These are phyloP conservation scores for Theonella swinhoei DNA, from an alignment of 37 sponge, comb jelly and placozoan species.

Conservation along the genomic window DNA sequence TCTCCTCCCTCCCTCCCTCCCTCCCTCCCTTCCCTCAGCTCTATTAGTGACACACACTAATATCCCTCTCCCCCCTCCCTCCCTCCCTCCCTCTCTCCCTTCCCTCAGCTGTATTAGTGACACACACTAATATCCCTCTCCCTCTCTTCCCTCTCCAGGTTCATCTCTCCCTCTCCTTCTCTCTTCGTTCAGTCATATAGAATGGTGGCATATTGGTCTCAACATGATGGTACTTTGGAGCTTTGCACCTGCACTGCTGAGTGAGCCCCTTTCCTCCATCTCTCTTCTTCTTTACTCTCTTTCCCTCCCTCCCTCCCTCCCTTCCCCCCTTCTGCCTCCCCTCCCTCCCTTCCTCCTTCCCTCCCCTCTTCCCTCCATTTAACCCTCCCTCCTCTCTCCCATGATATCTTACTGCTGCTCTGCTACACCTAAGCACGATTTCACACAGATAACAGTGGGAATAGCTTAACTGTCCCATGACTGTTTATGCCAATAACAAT, in stretches of 20 bases:
- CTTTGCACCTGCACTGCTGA: constrained; percentile 44
- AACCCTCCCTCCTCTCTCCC: too few species aligned
- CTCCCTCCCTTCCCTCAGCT: too few species aligned
- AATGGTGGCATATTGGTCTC: constrained; percentile 60
- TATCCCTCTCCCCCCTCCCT: too few species aligned
- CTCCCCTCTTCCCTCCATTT: too few species aligned
- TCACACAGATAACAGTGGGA: too few species aligned
- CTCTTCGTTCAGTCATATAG: constrained; percentile 67
- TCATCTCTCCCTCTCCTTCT: constrained; percentile 39
- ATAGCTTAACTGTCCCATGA: neutral
- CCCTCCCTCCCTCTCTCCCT: neutral
- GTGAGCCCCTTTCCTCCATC: constrained; percentile 13
- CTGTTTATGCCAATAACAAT: neutral
- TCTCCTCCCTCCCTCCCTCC: too few species aligned
- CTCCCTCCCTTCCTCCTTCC: too few species aligned
- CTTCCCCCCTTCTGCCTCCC: too few species aligned
- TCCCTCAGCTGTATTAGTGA: neutral
- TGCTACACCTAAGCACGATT: too few species aligned
- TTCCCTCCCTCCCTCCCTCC: neutral
- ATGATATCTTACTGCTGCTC: too few species aligned
- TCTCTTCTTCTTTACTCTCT: too few species aligned
- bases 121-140: neutral
- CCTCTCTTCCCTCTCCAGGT: constrained; percentile 8
- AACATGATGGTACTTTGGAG: constrained; percentile 81
- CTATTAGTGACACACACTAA: too few species aligned